Percentiles rank a stretch among this genome's conserved stretches.
Conservation (phyloP, 2,888 invertebrate genomes). For the Allophyes oxyacanthae region DNA sequence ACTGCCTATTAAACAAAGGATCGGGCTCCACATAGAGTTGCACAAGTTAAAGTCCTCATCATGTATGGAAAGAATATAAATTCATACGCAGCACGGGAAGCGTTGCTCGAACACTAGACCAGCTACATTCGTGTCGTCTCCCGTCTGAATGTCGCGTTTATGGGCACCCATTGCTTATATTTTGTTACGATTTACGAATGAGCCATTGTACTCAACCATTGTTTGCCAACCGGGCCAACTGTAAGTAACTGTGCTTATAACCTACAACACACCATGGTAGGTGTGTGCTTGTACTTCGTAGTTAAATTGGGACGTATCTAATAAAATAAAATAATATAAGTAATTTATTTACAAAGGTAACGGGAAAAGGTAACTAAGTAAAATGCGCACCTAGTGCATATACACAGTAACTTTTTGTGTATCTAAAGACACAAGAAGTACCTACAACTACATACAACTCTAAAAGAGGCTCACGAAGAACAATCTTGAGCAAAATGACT, state of each 20-base stretch:
- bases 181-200: conserved; percentile 68
- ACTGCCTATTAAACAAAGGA: conserved; percentile 14
- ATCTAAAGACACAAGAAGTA: too few relatives aligned
- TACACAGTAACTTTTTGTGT: too few relatives aligned
- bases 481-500: neutral
- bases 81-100: conserved; percentile 13
- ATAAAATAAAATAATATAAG: neutral
- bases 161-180: conserved; percentile 67
- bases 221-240: conserved; percentile 61
- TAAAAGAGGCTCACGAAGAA: neutral
- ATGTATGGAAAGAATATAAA: conserved; percentile 4
- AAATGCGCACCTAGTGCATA: neutral
- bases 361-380: neutral
- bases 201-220: conserved; percentile 73
- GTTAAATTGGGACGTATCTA: too few relatives aligned
- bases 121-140: conserved; percentile 11
- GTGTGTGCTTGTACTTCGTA: conserved; percentile 20
- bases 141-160: conserved; percentile 36
- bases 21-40: neutral
- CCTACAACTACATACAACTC: too few relatives aligned
- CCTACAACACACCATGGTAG: conserved; percentile 30
- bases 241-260: conserved; percentile 59
- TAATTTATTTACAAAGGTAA: conserved; percentile 1
- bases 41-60: conserved; percentile 7
- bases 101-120: neutral